These are phyloP conservation scores for Shinisaurus crocodilurus DNA, from an alignment of 2,113 vertebrate species.

Conservation along the genomic window DNA sequence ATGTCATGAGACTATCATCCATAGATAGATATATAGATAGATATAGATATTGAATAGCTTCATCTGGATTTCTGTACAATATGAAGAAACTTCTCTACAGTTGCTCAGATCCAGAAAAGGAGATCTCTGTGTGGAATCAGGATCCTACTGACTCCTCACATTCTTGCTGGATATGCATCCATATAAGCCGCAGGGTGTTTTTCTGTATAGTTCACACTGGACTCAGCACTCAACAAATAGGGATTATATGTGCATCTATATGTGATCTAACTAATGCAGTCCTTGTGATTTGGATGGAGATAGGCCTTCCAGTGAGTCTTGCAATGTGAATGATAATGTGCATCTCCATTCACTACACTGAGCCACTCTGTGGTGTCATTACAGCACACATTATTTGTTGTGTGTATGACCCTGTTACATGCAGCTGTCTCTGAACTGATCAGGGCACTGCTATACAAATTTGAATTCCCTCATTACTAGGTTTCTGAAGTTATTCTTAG, in stretches of 20 bases:
- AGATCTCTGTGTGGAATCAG: not conserved
- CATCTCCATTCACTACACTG: not conserved
- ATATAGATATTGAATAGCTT: not conserved
- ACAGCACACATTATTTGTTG: not conserved
- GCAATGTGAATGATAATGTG: not conserved
- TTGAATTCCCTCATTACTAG: not conserved
- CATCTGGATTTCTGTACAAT: not conserved
- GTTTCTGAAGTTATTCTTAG: not conserved
- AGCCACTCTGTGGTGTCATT: not conserved
- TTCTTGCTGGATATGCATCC: not conserved
- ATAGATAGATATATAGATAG: not conserved
- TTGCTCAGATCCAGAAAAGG: not conserved
- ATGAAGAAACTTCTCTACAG: not conserved
- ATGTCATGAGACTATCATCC: not conserved
- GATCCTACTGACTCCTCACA: not conserved
- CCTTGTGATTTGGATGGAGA: not conserved
- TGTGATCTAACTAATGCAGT: not conserved
- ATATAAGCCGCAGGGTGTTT: not conserved
- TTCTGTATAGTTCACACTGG: not conserved
- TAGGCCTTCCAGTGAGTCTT: not conserved
- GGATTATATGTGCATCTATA: not conserved
- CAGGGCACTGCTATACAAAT: too few species aligned
- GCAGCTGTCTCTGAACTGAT: not conserved
- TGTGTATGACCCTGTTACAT: not conserved
- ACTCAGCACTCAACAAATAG: too few species aligned